A percentile compares a stretch with the other conserved stretches of the same genome.
Evolutionary conservation across 92 coral and sea anemone genomes (phyloP).

Genomic region (Palythoa caribaeorum): DNA sequence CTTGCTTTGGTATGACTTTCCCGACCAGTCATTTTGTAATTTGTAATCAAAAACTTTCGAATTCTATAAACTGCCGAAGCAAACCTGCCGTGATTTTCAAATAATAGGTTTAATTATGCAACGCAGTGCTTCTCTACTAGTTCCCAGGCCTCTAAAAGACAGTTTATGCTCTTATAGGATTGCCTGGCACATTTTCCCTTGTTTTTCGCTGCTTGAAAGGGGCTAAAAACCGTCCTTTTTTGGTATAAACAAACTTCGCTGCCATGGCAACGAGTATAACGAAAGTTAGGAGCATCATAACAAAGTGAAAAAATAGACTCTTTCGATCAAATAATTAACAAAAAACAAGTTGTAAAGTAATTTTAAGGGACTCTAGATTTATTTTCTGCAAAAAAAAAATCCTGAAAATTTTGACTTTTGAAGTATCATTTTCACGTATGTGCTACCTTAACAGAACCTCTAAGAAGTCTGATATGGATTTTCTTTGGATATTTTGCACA

Average conservation of each 20-base stretch:
- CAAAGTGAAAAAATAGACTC: background rate
- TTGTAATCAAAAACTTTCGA: background rate
- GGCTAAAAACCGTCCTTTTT: conserved; percentile 1
- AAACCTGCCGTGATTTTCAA: background rate
- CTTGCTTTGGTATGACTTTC: background rate
- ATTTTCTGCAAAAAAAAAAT: background rate
- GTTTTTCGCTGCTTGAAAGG: background rate
- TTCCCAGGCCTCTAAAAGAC: background rate
- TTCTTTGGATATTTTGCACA: too few relatives aligned
- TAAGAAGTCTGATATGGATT: too few relatives aligned
- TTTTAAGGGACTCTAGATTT: background rate
- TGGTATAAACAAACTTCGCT: conserved; percentile 3
- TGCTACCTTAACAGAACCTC: too few relatives aligned
- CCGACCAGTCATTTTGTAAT: conserved; percentile 6
- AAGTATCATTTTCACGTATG: background rate
- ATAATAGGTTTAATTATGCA: background rate
- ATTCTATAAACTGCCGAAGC: background rate
- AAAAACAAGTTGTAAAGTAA: background rate
- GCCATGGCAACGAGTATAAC: conserved; percentile 1
- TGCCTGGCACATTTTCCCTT: background rate
- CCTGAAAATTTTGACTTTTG: conserved; percentile 2
- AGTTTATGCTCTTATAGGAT: background rate
- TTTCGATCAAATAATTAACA: background rate
- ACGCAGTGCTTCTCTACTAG: background rate
- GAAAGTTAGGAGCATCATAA: background rate